These are phyloP conservation scores for Phyllostomus discolor DNA, from an alignment of 2,113 vertebrate species.

Conservation along the genomic window DNA sequence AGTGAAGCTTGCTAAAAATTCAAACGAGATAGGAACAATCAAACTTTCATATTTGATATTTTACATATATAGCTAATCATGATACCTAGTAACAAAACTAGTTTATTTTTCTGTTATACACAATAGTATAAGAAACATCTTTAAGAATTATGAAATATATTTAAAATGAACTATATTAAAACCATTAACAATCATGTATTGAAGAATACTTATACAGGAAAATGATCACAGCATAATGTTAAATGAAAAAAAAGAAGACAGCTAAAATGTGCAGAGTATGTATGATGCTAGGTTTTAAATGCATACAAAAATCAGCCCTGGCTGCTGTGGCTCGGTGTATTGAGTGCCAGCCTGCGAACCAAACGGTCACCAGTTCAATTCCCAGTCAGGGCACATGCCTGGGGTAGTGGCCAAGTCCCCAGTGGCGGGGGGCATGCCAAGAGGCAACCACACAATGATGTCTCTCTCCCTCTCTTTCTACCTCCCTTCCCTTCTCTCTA, in stretches of 20 bases:
- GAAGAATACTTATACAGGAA: not conserved
- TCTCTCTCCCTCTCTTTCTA: too few relatives aligned
- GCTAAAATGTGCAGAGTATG: not conserved
- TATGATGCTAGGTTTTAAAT: not conserved
- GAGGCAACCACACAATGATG: too few relatives aligned
- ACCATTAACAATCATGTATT: not conserved
- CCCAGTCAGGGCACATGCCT: too few relatives aligned
- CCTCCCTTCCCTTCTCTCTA: too few relatives aligned
- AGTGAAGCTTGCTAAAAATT: conserved; percentile 91
- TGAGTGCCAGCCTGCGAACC: too few relatives aligned
- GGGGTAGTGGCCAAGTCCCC: too few relatives aligned
- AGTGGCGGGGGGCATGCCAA: too few relatives aligned
- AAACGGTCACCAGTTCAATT: too few relatives aligned
- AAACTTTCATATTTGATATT: not conserved
- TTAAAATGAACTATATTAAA: not conserved
- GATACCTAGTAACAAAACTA: not conserved
- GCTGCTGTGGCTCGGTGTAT: too few relatives aligned
- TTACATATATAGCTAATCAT: not conserved
- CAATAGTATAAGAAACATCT: not conserved
- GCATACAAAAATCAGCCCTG: not conserved
- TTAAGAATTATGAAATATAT: not conserved
- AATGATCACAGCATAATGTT: not conserved
- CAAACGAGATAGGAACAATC: conserved; percentile 3
- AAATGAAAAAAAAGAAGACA: not conserved
- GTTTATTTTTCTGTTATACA: conserved; percentile 1